Evolutionary conservation across 2,113 vertebrate species (phyloP).

Genomic region (Aptenodytes forsteri): DNA sequence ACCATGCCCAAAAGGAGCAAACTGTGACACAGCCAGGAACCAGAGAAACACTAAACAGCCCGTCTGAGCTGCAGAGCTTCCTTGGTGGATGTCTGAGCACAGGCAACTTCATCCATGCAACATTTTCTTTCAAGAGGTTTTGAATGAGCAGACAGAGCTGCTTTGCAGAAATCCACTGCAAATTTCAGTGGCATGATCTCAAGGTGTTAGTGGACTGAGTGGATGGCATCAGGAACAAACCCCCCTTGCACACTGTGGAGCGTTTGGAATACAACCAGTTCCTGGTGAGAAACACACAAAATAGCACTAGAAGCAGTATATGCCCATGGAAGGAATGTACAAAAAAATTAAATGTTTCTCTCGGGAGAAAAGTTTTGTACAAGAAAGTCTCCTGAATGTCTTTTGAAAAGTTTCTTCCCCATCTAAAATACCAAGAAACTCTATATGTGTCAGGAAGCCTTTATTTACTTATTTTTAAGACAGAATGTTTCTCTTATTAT

Average conservation of each 20-base stretch:
- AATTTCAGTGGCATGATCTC: neutral
- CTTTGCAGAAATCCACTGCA: neutral
- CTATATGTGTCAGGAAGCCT: neutral
- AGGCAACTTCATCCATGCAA: neutral
- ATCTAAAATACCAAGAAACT: neutral
- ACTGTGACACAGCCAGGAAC: neutral
- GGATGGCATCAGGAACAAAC: neutral
- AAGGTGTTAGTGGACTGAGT: neutral
- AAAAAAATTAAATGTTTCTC: neutral
- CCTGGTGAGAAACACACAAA: neutral
- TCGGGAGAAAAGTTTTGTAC: neutral
- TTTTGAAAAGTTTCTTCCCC: neutral
- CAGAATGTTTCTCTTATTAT: neutral
- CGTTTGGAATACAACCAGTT: neutral
- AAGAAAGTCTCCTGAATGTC: neutral
- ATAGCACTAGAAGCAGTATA: neutral
- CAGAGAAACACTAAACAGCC: neutral
- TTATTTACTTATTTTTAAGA: neutral
- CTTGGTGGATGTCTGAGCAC: neutral
- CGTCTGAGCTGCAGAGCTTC: neutral
- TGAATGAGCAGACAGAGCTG: neutral
- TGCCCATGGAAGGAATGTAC: neutral
- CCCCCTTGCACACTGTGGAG: neutral
- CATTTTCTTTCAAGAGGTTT: neutral
- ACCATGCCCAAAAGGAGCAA: neutral